phyloP scores from a whole-genome alignment of 1,140 invertebrate genomes.

The Aphis craccivora region DNA sequence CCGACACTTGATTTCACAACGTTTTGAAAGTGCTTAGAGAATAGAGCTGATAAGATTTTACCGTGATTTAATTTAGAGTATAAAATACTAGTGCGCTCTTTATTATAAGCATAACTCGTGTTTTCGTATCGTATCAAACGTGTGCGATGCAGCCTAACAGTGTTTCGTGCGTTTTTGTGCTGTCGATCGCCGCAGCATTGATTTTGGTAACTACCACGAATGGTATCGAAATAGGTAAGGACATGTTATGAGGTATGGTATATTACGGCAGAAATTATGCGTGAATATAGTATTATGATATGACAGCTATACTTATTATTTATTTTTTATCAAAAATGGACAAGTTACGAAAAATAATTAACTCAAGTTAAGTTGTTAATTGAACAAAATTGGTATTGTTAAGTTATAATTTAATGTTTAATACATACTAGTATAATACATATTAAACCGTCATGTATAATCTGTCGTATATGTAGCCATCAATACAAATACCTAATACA shows the following conservation, averaged over 20 bases:
- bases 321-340: background rate
- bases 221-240: background rate
- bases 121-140: background rate
- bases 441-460: background rate
- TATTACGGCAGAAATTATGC: background rate
- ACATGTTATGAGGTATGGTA: background rate
- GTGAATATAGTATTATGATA: background rate
- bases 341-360: background rate
- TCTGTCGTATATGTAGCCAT: too few species aligned
- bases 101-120: background rate
- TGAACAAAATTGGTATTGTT: background rate
- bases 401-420: background rate
- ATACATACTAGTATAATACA: background rate
- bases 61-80: background rate
- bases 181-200: background rate
- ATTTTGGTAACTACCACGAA: background rate
- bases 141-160: background rate
- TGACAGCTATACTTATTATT: background rate
- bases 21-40: background rate
- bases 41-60: background rate
- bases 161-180: background rate
- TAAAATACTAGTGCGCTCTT: background rate
- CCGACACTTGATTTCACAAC: background rate
- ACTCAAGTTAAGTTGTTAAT: background rate
- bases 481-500: too few species aligned